These are phyloP conservation scores for Machimus atricapillus DNA, from an alignment of 2,888 invertebrate species.

Conservation along the genomic window DNA sequence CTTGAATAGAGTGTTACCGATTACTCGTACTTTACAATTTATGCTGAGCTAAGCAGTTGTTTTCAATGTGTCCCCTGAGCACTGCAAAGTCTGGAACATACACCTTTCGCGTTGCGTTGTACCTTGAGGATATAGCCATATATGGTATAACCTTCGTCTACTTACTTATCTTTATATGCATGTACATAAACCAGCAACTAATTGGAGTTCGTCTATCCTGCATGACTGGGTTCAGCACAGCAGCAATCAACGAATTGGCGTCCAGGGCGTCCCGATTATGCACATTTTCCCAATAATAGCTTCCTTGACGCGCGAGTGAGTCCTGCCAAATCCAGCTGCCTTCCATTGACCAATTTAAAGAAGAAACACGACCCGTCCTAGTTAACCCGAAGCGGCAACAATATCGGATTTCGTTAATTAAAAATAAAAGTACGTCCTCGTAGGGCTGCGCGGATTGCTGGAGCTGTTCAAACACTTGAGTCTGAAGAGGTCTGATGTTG, in stretches of 20 bases:
- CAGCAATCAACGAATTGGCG: not conserved
- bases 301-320: not conserved
- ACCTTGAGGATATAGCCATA: not conserved
- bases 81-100: not conserved
- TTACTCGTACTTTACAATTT: not conserved
- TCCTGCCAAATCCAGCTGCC: not conserved
- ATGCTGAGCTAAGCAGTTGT: not conserved
- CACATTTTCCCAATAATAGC: not conserved
- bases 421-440: constrained; percentile 27
- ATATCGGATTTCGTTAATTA: constrained; percentile 40
- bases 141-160: not conserved
- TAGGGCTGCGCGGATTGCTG: not conserved
- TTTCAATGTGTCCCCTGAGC: no score
- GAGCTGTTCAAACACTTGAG: constrained; percentile 11
- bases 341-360: constrained; percentile 20
- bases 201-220: not conserved
- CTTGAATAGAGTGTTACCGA: not conserved
- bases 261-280: not conserved
- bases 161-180: not conserved
- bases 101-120: not conserved
- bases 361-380: constrained; percentile 11
- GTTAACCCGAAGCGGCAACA: not conserved
- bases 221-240: not conserved
- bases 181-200: not conserved
- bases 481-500: not conserved